Percentiles rank a stretch among this genome's conserved stretches.
These are phyloP conservation scores for Tinamus major DNA, from an alignment of 2,797 vertebrate species.

Conservation along the genomic window DNA sequence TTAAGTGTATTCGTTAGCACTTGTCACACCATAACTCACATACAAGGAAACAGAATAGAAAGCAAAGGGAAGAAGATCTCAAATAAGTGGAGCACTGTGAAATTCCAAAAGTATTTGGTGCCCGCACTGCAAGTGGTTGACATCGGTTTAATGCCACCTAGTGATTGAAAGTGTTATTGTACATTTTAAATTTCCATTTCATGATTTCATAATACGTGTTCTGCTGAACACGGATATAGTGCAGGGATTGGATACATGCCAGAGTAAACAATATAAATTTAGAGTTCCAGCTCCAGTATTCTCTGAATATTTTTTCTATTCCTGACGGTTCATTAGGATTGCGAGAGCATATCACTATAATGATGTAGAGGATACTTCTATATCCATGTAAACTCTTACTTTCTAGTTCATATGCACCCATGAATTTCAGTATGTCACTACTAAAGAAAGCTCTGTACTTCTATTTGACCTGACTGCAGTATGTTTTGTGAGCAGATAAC, in stretches of 20 bases:
- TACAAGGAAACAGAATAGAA: background rate
- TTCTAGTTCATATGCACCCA: background rate
- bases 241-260: background rate
- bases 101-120: rapidly evolving
- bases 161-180: background rate
- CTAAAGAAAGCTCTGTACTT: background rate
- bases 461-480: background rate
- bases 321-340: background rate
- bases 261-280: background rate
- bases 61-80: background rate
- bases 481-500: background rate
- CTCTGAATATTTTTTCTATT: background rate
- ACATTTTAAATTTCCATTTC: background rate
- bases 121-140: rapidly evolving
- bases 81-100: too few species aligned
- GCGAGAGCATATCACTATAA: background rate
- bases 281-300: background rate
- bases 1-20: background rate
- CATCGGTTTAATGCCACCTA: background rate
- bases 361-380: background rate
- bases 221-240: background rate
- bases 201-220: background rate
- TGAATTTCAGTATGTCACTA: background rate
- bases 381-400: background rate
- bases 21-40: background rate